phyloP scores from a whole-genome alignment of 2,888 invertebrate species.

The Protodeltote pygarga region DNA sequence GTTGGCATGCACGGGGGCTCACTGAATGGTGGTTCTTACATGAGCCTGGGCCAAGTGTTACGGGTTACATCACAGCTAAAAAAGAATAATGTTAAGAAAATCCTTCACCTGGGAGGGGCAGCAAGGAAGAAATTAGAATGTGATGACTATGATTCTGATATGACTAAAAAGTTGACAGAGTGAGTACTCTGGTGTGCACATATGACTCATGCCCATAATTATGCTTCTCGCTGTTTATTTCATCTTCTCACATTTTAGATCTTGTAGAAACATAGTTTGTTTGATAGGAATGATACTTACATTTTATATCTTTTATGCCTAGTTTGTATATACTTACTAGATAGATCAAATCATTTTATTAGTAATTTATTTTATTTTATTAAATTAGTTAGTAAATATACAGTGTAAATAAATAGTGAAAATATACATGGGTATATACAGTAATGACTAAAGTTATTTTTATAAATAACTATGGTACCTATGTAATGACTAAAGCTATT shows the following conservation, averaged over 20 bases:
- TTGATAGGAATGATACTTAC: no score
- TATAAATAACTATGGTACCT: no score
- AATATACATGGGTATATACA: no score
- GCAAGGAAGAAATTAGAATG: slow-evolving; percentile 68
- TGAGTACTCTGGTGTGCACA: slow-evolving; percentile 51
- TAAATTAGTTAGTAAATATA: no score
- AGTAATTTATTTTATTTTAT: no score
- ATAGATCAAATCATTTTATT: no score
- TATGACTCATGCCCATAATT: slow-evolving; percentile 26
- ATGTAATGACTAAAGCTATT: no score
- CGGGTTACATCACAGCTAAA: slow-evolving; percentile 87
- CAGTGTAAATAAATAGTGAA: no score
- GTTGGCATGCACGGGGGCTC: slow-evolving; percentile 88
- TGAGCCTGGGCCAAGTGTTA: slow-evolving; percentile 89
- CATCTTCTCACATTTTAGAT: slow-evolving; percentile 1
- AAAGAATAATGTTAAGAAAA: slow-evolving; percentile 87
- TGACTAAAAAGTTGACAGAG: slow-evolving; percentile 52
- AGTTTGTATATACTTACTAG: no score
- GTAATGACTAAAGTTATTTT: no score
- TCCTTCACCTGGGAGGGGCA: slow-evolving; percentile 81
- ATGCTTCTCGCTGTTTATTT: neutral
- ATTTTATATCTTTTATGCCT: no score
- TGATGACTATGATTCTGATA: slow-evolving; percentile 46
- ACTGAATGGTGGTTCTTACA: slow-evolving; percentile 88
- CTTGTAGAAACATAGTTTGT: neutral